Conservation (phyloP, 2,888 invertebrate genomes). For the Nowickia ferox region DNA sequence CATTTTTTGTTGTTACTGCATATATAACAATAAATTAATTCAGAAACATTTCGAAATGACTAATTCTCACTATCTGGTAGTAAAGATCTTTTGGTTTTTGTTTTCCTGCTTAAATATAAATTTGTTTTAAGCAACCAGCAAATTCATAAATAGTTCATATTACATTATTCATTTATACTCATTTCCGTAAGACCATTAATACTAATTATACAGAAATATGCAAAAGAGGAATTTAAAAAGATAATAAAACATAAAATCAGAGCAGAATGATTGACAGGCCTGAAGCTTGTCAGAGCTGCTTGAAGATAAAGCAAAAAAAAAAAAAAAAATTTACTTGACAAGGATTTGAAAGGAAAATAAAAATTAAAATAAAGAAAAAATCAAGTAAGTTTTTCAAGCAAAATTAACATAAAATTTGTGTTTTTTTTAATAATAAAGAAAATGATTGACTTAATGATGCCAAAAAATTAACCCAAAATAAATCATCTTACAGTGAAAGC, state of each 20-base stretch:
- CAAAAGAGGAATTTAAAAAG: neutral
- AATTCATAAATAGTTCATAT: constrained; percentile 18
- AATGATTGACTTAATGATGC: constrained; percentile 14
- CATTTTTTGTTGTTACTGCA: neutral
- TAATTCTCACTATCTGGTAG: neutral
- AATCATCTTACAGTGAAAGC: neutral
- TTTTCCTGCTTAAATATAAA: neutral
- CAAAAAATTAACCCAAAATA: constrained; percentile 3
- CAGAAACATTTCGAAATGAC: constrained; percentile 27
- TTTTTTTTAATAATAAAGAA: neutral
- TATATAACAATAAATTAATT: constrained; percentile 15
- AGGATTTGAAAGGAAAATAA: constrained; percentile 11
- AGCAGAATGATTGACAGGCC: constrained; percentile 52
- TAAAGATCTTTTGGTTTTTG: neutral
- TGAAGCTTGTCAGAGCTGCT: constrained; percentile 1
- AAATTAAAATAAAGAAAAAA: neutral
- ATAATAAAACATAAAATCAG: constrained; percentile 28
- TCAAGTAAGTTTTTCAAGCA: neutral
- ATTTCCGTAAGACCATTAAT: constrained; percentile 44
- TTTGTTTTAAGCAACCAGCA: constrained; percentile 16
- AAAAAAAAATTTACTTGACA: constrained; percentile 42
- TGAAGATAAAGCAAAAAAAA: neutral
- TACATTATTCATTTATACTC: constrained; percentile 13
- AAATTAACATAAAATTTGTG: neutral
- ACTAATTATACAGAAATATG: constrained; percentile 32